phyloP scores from a whole-genome alignment of 2,888 invertebrate genomes.

The Tetheella fluctuosa region DNA sequence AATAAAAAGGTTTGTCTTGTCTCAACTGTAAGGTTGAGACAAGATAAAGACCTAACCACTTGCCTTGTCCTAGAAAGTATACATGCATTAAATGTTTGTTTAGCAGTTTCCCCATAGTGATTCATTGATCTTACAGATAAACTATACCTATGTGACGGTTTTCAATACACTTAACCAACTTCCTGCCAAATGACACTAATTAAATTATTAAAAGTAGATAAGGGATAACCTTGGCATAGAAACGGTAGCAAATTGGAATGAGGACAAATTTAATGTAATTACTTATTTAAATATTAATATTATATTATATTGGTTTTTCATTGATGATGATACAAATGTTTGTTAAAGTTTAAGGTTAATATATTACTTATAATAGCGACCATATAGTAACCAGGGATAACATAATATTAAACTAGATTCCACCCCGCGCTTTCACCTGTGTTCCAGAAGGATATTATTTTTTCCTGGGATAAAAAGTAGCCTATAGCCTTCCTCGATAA shows the following conservation, averaged over 20 bases:
- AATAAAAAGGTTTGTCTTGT: background rate
- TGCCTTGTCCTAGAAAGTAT: background rate
- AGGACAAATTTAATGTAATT: constrained; percentile 11
- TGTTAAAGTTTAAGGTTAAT: background rate
- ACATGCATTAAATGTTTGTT: background rate
- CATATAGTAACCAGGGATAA: too few relatives aligned
- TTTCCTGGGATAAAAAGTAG: too few relatives aligned
- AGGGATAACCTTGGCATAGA: constrained; percentile 30
- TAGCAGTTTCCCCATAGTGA: background rate
- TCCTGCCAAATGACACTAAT: constrained; percentile 44
- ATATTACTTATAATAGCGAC: background rate
- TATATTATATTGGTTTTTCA: background rate
- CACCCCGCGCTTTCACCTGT: too few relatives aligned
- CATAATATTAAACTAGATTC: too few relatives aligned
- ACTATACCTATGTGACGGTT: constrained; percentile 29
- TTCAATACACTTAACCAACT: constrained; percentile 47
- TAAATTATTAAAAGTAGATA: constrained; percentile 35
- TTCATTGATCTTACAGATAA: constrained; percentile 10
- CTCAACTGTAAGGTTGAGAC: background rate
- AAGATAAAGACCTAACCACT: background rate
- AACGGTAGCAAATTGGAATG: constrained; percentile 11
- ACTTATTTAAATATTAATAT: too few relatives aligned
- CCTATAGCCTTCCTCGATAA: too few relatives aligned
- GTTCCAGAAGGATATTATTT: too few relatives aligned
- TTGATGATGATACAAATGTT: background rate